Evolutionary conservation across 2,113 vertebrate genomes (phyloP), one percentile per base, ranked within the genome.

Genomic region (Eudyptes chrysolophus): DNA sequence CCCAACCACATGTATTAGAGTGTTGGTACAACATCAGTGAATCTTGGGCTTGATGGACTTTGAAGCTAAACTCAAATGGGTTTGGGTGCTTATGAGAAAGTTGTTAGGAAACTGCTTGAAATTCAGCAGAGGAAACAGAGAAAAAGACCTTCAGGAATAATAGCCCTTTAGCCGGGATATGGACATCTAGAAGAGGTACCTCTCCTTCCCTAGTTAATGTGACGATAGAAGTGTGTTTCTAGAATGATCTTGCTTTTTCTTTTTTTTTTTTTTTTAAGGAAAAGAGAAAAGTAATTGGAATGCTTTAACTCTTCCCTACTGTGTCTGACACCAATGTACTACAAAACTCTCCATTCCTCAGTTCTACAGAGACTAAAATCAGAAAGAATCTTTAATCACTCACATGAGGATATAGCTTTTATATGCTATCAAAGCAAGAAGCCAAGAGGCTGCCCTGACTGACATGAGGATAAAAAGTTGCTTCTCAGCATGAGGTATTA

Each of bases 111-210:
- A 60, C 2, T 8, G 12, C 12, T 77, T 57, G 42, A 86, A 95
- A 79, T 65, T 74, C 48, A 44, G 3, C 18, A 89, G 66, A 57
- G 1, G 14, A 64, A 48, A 36, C 6, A 52, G 36, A 61, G 34
- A 29, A 88, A 87, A 95, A 84, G 24, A 6, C 2, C 1, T 40
- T 8, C n/a, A 80, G 62, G 60, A 81, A 42, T 48, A 77, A 66
- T 3, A 61, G 6, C 13, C 4, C 8, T 75, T 76, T 60, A 27
- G 15, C 34, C 55, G 15, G 11, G 4, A 10, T 49, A 10, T 34
- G 18, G n/a, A 38, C 4, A 5, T 30, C 16, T 49, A 25, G 19
- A 62, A 82, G 4, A 18, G 9, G 3, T 2, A 3, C 1, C 9
- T 69, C 46, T 78, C 13, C 18, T 92, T 92, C n/a, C 14, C 16